Evolutionary conservation across 2,797 vertebrate species (phyloP).

Genomic region (Selene dorsalis): DNA sequence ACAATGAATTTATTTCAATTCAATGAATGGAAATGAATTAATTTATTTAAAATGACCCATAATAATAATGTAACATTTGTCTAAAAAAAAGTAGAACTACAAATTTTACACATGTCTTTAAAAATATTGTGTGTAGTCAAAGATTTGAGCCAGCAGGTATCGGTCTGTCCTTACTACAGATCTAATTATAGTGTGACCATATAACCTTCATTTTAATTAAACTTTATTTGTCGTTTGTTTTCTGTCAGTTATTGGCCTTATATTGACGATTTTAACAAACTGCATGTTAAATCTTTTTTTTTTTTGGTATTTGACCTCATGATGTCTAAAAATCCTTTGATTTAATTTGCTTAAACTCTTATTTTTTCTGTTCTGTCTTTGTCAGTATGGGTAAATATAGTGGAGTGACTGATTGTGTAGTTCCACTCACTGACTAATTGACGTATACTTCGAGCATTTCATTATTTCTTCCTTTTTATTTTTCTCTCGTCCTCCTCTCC

Average conservation of each 20-base stretch:
- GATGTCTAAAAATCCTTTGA: conserved; percentile 44
- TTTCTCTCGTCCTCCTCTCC: conserved; percentile 60
- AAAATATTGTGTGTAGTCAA: neutral
- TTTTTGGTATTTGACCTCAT: conserved; percentile 37
- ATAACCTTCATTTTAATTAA: conserved; percentile 44
- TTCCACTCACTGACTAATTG: conserved; percentile 71
- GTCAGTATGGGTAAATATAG: conserved; percentile 57
- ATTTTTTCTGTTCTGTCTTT: conserved; percentile 56
- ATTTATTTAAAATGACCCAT: neutral
- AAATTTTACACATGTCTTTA: neutral
- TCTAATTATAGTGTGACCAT: conserved; percentile 17
- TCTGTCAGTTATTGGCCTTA: conserved; percentile 46
- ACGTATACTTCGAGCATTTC: conserved; percentile 43
- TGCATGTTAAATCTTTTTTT: conserved; percentile 73
- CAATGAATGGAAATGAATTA: neutral
- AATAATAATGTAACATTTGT: neutral
- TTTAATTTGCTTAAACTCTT: conserved; percentile 39
- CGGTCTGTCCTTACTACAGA: conserved; percentile 81
- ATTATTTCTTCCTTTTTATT: conserved; percentile 59
- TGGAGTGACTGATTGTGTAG: conserved; percentile 61
- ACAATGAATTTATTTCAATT: neutral
- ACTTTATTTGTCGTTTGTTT: conserved; percentile 54
- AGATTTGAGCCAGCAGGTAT: conserved; percentile 72
- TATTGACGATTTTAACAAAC: conserved; percentile 51
- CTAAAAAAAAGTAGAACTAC: neutral